phyloP scores from a whole-genome alignment of 2,797 vertebrate genomes.

The Gymnodraco acuticeps region DNA sequence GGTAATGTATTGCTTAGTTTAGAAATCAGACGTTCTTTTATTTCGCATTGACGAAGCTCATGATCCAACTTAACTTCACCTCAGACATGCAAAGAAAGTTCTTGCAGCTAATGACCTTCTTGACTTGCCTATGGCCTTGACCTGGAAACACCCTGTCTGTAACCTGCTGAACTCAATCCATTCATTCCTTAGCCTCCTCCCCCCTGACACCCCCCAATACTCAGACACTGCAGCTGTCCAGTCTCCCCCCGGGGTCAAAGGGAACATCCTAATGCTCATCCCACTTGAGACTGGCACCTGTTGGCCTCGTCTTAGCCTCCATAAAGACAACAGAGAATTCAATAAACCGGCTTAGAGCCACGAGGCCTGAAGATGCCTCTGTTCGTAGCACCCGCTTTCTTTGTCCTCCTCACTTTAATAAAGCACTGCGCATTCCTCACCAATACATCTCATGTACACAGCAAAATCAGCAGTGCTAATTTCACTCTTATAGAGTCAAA shows the following conservation, averaged over 20 bases:
- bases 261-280: constrained; percentile 75
- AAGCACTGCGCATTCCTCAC: neutral
- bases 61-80: neutral
- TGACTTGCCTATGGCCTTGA: constrained; percentile 42
- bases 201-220: constrained; percentile 1
- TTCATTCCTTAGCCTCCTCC: constrained; percentile 11
- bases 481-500: no score
- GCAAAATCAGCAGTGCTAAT: no score
- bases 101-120: neutral
- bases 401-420: neutral
- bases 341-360: constrained; percentile 77
- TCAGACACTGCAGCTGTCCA: constrained; percentile 79
- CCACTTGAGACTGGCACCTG: constrained; percentile 77
- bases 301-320: constrained; percentile 71
- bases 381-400: constrained; percentile 10
- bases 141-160: constrained; percentile 61
- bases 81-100: neutral
- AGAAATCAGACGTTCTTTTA: neutral
- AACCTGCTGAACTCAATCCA: constrained; percentile 48
- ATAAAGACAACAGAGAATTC: constrained; percentile 80
- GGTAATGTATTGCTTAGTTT: neutral
- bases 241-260: constrained; percentile 72
- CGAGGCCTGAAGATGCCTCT: constrained; percentile 53
- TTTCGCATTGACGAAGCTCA: neutral
- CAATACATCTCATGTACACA: no score